These are phyloP conservation scores for Cladorhizidae sp. DNA, from an alignment of 37 sponge, comb jelly and placozoan genomes.

Conservation along the genomic window DNA sequence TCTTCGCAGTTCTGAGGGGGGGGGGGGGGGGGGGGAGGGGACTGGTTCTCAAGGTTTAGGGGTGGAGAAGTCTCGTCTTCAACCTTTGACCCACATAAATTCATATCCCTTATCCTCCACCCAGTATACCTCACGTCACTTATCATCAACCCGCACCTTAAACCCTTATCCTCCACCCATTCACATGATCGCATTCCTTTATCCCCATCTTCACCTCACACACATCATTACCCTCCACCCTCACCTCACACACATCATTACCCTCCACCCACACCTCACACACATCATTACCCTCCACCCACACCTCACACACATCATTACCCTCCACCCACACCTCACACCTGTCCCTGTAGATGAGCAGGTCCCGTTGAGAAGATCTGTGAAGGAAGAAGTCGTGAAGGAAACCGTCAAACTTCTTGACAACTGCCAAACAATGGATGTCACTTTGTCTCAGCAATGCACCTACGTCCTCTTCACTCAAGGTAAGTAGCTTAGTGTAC, in stretches of 20 bases:
- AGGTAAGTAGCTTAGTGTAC: no score
- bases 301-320: background rate
- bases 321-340: background rate
- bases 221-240: background rate
- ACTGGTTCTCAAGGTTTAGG: background rate
- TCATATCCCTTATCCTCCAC: background rate
- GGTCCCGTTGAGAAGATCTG: background rate
- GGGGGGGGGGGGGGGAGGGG: no score
- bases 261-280: constrained; percentile 3
- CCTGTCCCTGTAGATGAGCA: constrained; percentile 15
- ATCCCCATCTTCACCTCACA: no score
- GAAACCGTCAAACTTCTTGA: constrained; percentile 25
- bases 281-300: background rate
- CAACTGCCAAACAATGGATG: constrained; percentile 28
- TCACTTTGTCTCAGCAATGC: constrained; percentile 30
- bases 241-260: background rate
- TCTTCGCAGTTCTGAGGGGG: no score
- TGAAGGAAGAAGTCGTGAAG: constrained; percentile 41
- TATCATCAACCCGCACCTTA: no score
- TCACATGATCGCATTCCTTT: no score
- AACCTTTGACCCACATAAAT: background rate
- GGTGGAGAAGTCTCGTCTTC: no score
- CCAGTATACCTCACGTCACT: constrained; percentile 4
- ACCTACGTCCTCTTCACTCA: constrained; percentile 38
- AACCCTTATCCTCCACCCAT: no score